Conservation (phyloP, 2,888 invertebrate species). For the Augochlorella aurata region DNA sequence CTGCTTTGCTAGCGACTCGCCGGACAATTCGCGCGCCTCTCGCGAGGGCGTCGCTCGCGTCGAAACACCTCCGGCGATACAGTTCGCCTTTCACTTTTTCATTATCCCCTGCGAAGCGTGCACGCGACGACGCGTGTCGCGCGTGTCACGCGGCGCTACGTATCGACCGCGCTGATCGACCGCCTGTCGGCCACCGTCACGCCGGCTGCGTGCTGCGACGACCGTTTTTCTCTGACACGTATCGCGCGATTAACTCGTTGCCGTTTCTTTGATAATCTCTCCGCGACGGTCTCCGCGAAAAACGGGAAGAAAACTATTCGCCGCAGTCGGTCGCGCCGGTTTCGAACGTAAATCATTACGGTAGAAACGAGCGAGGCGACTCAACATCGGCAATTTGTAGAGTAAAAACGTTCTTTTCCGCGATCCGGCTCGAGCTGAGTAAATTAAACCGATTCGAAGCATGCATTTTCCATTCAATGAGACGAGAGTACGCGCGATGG, state of each 20-base stretch:
- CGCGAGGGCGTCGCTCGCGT: constrained; percentile 14
- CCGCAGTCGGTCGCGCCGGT: background rate
- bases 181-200: background rate
- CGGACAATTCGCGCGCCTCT: constrained; percentile 29
- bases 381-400: no score
- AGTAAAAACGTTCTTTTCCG: no score
- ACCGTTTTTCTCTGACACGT: background rate
- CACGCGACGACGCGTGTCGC: constrained; percentile 4
- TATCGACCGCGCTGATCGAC: constrained; percentile 9
- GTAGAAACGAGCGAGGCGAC: background rate
- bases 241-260: background rate
- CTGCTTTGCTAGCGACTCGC: background rate
- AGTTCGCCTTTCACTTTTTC: constrained; percentile 21
- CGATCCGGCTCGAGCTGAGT: background rate
- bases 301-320: background rate
- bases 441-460: background rate
- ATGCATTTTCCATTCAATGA: background rate
- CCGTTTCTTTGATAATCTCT: background rate
- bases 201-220: background rate
- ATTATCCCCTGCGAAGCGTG: background rate
- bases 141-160: background rate
- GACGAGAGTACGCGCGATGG: background rate
- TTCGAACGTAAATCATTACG: background rate
- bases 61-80: background rate
- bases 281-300: background rate